Evolutionary conservation across 2,797 vertebrate species (phyloP), one percentile per base, ranked within the genome.

Genomic region (Corythornis leucogaster): DNA sequence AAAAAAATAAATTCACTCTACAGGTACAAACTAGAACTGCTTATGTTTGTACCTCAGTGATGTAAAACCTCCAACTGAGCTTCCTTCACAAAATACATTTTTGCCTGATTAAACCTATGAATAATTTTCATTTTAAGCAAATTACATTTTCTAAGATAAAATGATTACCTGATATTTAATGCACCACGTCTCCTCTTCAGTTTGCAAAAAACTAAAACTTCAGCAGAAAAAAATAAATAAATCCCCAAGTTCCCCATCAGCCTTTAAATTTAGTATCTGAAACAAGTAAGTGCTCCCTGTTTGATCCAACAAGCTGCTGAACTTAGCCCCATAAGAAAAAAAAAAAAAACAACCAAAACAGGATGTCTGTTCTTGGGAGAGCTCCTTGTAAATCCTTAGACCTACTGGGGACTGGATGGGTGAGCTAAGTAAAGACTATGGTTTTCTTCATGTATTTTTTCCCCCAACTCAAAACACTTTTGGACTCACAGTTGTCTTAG

Each of bases 371-470:
- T 93, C 75, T 59, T 84, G 53, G 25, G 86, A 94, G 67, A 85
- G 10, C n/a, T 81, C 83, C 84, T 77, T 90, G 86, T 93, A 90
- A 94, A 95, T 93, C 64, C 75, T 88, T n/a, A 63, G 70, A 74
- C 63, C 57, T 73, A 25, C 40, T 12, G 64, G 67, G 78, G 22
- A 50, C 64, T 19, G 61, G 42, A 51, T 57, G 89, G 92, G 92
- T 87, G 91, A 95, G 61, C 40, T 33, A 85, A 82, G 64, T 48
- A 93, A 87, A 4, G 18, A 87, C 15, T 12, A 73, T 8, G 8
- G 12, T 2, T 38, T 73, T 85, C 51, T 82, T 38, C 5, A 63
- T 11, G 9, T 35, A 55, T 45, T 79, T 93, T 91, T 91, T 71
- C 67, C 67, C 55, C 67, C 69, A 86, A 43, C 40, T 84, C 51